phyloP scores from a whole-genome alignment of 2,888 invertebrate species.

The Morpho deidamia region DNA sequence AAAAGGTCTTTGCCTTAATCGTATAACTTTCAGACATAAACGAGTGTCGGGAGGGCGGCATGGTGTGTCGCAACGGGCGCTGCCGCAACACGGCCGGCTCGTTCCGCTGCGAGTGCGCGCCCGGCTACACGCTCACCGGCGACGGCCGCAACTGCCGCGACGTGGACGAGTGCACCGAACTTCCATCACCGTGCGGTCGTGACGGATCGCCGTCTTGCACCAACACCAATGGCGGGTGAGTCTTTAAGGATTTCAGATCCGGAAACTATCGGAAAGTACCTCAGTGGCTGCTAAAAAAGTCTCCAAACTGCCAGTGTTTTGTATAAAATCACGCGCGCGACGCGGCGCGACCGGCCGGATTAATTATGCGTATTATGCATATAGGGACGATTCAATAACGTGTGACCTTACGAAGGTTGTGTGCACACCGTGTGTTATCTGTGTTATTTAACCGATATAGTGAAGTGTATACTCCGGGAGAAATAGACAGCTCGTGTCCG shows the following conservation, averaged over 20 bases:
- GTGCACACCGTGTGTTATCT: too few species aligned
- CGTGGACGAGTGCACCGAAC: conserved; percentile 86
- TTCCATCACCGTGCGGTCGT: conserved; percentile 52
- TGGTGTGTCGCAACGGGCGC: conserved; percentile 90
- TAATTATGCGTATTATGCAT: too few species aligned
- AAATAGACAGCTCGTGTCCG: too few species aligned
- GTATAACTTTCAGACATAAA: conserved; percentile 79
- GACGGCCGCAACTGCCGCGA: conserved; percentile 89
- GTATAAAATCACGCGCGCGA: too few species aligned
- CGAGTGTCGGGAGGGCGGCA: conserved; percentile 90
- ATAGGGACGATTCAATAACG: too few species aligned
- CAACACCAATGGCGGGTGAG: conserved; percentile 66
- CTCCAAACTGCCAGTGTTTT: too few species aligned
- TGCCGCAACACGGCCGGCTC: conserved; percentile 89
- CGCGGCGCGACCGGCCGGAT: too few species aligned
- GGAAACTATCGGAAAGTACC: too few species aligned
- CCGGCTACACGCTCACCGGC: conserved; percentile 85
- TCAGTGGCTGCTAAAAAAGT: too few species aligned
- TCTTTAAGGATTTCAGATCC: neutral
- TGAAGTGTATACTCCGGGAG: too few species aligned
- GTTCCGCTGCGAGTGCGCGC: conserved; percentile 88
- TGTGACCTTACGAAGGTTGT: too few species aligned
- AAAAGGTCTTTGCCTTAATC: neutral
- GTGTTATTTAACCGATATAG: too few species aligned
- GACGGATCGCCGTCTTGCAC: conserved; percentile 63